Base-by-base conservation (phyloP, 2,888 invertebrate genomes). In the Tachystola acroxantha region DNA sequence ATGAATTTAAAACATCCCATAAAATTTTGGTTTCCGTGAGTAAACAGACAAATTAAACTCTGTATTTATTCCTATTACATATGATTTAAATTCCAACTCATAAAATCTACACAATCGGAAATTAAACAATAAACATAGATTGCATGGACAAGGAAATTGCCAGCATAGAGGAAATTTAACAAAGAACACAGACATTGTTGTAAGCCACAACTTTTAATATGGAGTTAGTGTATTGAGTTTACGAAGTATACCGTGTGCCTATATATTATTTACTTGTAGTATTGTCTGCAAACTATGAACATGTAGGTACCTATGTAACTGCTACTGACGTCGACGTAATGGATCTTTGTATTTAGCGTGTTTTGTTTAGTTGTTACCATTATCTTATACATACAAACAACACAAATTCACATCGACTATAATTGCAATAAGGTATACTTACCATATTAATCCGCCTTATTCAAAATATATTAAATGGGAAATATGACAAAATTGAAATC, bases 131-230 rank as follows among this genome's bases (percentile, higher is more conserved):
- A 32, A 19, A 13, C 32, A 30, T 32, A 33, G 25, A 35, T 37
- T 22, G 19, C 16, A n/a, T 25, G 16, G 37, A 44, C 32, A 24
- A 45, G 47, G 47, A 53, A 56, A 44, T 39, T 14, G 31, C 39
- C 37, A 25, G 40, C 44, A 35, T 38, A 32, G 29, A 45, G 40
- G 45, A 57, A 53, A 51, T 51, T n/a, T 44, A 47, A 43, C 14
- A 22, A 24, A 13, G 12, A 41, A 39, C 20, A 43, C 39, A 50
- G 6, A 48, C 49, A 42, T 44, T 46, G 46, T 49, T 52, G 44
- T 45, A 43, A 39, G 32, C 12, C 29, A 26, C 20, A 43, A 42
- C 45, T 57, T 48, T 42, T 40, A 27, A 49, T 40, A 48, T 45
- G 34, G 34, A 34, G 38, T 41, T 20, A 29, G 39, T 28, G 32